Percentiles rank a stretch among this genome's conserved stretches.
phyloP scores from a whole-genome alignment of 2,113 vertebrate species.

The Emberiza fucata region DNA sequence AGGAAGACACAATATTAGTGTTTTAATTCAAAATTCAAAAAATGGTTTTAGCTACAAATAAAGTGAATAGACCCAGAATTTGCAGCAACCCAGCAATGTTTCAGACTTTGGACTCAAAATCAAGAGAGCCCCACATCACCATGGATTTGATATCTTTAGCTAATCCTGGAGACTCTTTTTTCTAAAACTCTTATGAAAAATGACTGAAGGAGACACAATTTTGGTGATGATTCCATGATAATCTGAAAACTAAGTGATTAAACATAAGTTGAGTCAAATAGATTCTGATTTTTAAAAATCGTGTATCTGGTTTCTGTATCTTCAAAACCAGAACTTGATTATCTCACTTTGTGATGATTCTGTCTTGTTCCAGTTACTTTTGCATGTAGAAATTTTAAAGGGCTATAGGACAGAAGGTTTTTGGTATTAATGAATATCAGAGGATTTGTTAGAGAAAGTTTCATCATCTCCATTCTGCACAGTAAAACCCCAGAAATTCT shows the following conservation, averaged over 20 bases:
- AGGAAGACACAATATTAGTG: background rate
- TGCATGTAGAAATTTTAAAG: background rate
- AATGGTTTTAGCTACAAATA: background rate
- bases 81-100: background rate
- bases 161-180: background rate
- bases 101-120: background rate
- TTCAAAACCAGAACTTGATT: background rate
- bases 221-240: background rate
- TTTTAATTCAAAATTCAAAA: background rate
- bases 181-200: background rate
- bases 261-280: background rate
- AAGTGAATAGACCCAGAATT: background rate
- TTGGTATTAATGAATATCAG: background rate
- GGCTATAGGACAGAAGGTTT: background rate
- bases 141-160: background rate
- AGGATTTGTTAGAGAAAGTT: background rate
- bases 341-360: background rate
- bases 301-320: background rate
- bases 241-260: background rate
- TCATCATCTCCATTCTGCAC: background rate
- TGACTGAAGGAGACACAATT: background rate
- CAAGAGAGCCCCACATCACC: background rate
- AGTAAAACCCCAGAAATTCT: background rate
- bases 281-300: background rate
- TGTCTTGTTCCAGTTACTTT: background rate